Evolutionary conservation across 2,797 vertebrate species (phyloP).

Genomic region (Erpetoichthys calabaricus): DNA sequence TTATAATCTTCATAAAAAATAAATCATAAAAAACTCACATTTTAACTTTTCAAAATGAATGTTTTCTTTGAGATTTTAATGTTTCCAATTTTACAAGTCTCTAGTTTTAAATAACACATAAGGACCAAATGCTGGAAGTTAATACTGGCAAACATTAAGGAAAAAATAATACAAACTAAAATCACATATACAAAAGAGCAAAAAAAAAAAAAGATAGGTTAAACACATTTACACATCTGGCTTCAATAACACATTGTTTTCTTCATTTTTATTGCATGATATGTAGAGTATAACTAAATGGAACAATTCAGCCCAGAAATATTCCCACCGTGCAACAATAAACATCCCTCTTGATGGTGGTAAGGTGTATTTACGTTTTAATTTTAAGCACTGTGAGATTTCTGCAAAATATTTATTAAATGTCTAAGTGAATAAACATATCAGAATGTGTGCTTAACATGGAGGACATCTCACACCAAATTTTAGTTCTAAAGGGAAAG

Average conservation of each 20-base stretch:
- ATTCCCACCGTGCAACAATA: conserved; percentile 2
- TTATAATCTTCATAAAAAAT: too few relatives aligned
- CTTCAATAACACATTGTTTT: conserved; percentile 4
- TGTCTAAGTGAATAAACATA: too few relatives aligned
- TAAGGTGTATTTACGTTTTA: too few relatives aligned
- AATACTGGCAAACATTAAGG: conserved; percentile 13
- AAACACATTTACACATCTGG: conserved; percentile 7
- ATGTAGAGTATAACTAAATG: conserved; percentile 3
- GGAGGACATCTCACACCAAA: too few relatives aligned
- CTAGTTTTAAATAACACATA: conserved; percentile 11
- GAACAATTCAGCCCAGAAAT: conserved; percentile 5
- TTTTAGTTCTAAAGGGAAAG: too few relatives aligned
- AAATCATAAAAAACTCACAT: too few relatives aligned
- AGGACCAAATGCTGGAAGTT: conserved; percentile 11
- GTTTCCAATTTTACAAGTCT: conserved; percentile 6
- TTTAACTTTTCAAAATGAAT: too few relatives aligned
- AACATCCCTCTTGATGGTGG: neutral
- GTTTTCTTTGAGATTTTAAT: neutral
- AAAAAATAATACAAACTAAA: conserved; percentile 14
- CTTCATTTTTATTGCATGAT: neutral
- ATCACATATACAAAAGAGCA: conserved; percentile 14
- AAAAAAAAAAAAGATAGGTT: conserved; percentile 10
- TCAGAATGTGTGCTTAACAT: too few relatives aligned
- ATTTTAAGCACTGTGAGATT: too few relatives aligned
- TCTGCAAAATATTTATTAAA: too few relatives aligned